These are phyloP conservation scores for Epirrita christyi DNA, from an alignment of 2,888 invertebrate species.

Conservation along the genomic window DNA sequence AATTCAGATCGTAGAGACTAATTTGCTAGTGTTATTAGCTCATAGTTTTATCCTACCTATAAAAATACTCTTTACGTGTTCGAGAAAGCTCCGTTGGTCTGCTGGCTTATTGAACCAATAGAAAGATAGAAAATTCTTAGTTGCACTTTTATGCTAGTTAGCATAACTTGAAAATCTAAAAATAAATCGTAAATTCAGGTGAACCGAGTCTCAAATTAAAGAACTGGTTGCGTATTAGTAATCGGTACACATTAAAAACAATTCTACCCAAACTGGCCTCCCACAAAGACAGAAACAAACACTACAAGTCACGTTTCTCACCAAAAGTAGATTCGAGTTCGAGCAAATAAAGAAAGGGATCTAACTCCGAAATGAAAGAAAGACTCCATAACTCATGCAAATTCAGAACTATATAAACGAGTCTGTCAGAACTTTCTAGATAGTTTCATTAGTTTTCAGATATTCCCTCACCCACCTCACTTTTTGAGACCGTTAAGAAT, in stretches of 20 bases:
- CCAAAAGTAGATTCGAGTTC: constrained; percentile 10
- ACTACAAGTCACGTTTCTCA: constrained; percentile 14
- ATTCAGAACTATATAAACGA: constrained; percentile 56
- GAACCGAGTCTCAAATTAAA: no score
- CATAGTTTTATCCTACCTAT: no score
- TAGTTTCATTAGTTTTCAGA: constrained; percentile 49
- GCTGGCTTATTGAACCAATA: no score
- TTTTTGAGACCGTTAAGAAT: constrained; percentile 32
- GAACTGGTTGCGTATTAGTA: no score
- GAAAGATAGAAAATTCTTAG: no score
- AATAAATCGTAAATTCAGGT: no score
- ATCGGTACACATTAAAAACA: not conserved
- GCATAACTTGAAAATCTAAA: no score
- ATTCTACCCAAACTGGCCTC: not conserved
- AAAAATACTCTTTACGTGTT: no score
- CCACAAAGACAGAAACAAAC: constrained; percentile 5
- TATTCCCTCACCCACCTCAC: constrained; percentile 35
- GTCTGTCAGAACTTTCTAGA: constrained; percentile 44
- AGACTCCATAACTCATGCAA: constrained; percentile 62
- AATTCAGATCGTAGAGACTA: not conserved
- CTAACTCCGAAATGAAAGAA: constrained; percentile 51
- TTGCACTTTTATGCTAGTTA: no score
- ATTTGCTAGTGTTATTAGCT: not conserved
- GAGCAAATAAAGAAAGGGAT: constrained; percentile 46
- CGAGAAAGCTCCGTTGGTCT: no score